Evolutionary conservation across 2,797 vertebrate species (phyloP), one percentile per base, ranked within the genome.

Genomic region (Dicrostonyx torquatus): DNA sequence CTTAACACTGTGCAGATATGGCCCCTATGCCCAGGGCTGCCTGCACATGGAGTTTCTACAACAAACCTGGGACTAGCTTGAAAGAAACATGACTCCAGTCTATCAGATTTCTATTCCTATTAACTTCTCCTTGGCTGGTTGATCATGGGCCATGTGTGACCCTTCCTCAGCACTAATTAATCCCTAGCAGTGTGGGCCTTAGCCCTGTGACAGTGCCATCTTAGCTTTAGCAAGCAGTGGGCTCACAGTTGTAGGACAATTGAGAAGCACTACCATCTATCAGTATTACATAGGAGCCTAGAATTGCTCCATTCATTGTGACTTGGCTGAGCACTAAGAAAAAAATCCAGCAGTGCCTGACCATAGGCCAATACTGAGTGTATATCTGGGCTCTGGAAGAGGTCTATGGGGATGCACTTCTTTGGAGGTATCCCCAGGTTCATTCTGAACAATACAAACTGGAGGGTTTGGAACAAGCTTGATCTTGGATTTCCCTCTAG

Each of bases 401-500:
- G 18, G 66, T n/a, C 60, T 14, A 4, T 73, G 18, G 12, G 9
- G 29, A 53, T 34, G 22, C 20, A 24, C 18, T 40, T 15, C 34
- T 93, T 64, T 78, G 40, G 62, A 73, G n/a, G 0, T 40, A 43
- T 15, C 78, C 20, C 66, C 43, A 62, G 66, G 43, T 53, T 80
- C 85, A 73, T 73, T 62, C 26, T 17, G 29, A 60, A 58, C 5
- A 24, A 9, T 17, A 70, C 29, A 86, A 53, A 37, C 18, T 40
- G 34, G 60, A 17, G 15, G 18, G 64, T 76, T 85, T 13, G 64
- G 43, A 17, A 80, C 9, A 86, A 78, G 7, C 50, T 24, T 78
- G 58, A 11, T 77, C 37, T 78, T 78, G 37, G 60, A 86, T 86
- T 43, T n/a, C 37, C 91, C 48, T 78, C 83, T 92, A 70, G 91